These are phyloP conservation scores for Priocnemis perturbator DNA, from an alignment of 2,888 invertebrate genomes.

Conservation along the genomic window DNA sequence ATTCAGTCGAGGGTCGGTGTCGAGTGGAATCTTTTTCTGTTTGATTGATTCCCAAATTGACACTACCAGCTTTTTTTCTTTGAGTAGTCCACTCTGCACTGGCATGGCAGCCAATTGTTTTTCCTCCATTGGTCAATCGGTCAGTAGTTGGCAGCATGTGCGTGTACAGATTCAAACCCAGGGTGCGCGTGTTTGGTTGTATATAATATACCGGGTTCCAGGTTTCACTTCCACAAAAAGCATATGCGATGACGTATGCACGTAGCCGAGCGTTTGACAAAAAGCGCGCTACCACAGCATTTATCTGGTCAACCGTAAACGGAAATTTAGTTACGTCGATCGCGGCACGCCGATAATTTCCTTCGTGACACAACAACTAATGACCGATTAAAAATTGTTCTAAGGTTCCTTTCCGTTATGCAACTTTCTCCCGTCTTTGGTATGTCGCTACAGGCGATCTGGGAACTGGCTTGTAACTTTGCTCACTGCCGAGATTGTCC, in stretches of 20 bases:
- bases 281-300: slow-evolving; percentile 56
- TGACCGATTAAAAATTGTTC: background rate
- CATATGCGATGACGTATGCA: slow-evolving; percentile 22
- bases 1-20: background rate
- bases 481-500: slow-evolving; percentile 37
- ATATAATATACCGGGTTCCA: background rate
- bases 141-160: slow-evolving; percentile 45
- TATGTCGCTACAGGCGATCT: too few species aligned
- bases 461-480: too few species aligned
- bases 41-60: background rate
- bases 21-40: slow-evolving; percentile 9
- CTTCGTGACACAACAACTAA: slow-evolving; percentile 30
- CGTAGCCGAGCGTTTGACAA: slow-evolving; percentile 52
- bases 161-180: slow-evolving; percentile 30
- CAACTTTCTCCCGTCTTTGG: background rate
- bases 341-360: slow-evolving; percentile 55
- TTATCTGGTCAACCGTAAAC: slow-evolving; percentile 56
- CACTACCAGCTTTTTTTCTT: slow-evolving; percentile 30
- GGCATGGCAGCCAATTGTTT: slow-evolving; percentile 48
- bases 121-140: slow-evolving; percentile 46
- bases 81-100: slow-evolving; percentile 2
- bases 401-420: background rate
- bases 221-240: background rate
- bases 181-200: background rate
- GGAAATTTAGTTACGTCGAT: slow-evolving; percentile 58